A percentile compares a stretch with the other conserved stretches of the same genome.
Conservation (phyloP, 2,888 invertebrate genomes). For the Escarpia spicata region DNA sequence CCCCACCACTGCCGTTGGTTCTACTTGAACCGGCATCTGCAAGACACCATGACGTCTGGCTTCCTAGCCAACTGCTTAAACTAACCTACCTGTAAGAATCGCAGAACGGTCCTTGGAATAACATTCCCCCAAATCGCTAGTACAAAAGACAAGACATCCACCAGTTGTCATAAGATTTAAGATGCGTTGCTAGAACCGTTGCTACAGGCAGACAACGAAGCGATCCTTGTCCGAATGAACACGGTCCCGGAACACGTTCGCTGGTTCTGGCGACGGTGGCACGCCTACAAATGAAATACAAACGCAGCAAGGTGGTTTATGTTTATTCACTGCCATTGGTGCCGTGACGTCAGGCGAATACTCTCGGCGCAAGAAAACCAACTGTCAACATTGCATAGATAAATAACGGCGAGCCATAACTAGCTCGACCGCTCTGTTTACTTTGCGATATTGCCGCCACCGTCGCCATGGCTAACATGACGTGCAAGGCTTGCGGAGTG, state of each 20-base stretch:
- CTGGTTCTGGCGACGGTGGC: background rate
- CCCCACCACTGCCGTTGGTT: background rate
- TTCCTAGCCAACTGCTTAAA: background rate
- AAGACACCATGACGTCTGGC: background rate
- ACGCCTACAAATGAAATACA: background rate
- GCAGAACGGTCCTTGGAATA: background rate
- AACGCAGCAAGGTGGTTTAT: background rate
- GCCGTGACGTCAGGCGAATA: background rate
- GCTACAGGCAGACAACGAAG: background rate
- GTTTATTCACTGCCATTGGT: background rate
- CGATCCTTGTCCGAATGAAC: background rate
- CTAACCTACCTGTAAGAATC: background rate
- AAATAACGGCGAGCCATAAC: background rate
- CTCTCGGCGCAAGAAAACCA: background rate
- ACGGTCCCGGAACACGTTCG: background rate
- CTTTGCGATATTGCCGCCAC: background rate
- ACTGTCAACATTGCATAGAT: background rate
- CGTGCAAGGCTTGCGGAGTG: background rate
- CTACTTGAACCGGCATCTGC: background rate
- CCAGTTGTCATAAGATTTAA: background rate
- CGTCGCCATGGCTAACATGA: background rate
- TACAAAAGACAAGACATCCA: background rate
- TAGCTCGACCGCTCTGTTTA: background rate
- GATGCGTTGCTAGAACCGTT: background rate
- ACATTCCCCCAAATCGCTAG: background rate